phyloP scores from a whole-genome alignment of 2,888 invertebrate genomes.

The Bimastos eiseni region DNA sequence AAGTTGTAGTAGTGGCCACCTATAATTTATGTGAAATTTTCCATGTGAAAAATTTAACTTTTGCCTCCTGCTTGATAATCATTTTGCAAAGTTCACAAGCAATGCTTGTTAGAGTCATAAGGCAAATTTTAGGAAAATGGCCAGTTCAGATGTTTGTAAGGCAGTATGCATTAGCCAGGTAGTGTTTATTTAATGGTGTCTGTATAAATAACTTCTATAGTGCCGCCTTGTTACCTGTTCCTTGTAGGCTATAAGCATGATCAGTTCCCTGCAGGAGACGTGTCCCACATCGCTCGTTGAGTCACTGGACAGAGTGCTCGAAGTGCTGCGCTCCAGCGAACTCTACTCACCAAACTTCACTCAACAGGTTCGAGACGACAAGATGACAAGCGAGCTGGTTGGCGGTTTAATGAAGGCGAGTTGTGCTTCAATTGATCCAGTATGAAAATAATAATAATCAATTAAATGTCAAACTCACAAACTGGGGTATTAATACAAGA shows the following conservation, averaged over 20 bases:
- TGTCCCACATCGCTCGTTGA: constrained; percentile 68
- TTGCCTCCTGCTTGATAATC: constrained; percentile 13
- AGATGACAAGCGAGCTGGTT: constrained; percentile 87
- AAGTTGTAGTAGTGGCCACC: no score
- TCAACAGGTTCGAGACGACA: constrained; percentile 71
- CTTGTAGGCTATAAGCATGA: constrained; percentile 22
- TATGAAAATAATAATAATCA: neutral
- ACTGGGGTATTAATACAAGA: no score
- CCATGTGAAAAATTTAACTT: neutral
- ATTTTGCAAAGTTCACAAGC: neutral
- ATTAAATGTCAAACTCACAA: no score
- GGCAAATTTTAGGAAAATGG: no score
- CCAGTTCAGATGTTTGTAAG: no score
- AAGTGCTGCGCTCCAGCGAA: constrained; percentile 86
- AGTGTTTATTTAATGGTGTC: neutral
- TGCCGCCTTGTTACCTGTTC: neutral
- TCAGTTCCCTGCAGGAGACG: constrained; percentile 17
- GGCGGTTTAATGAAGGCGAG: constrained; percentile 77
- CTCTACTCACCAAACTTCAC: constrained; percentile 80
- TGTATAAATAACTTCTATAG: neutral
- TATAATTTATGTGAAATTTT: neutral
- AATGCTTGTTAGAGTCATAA: no score
- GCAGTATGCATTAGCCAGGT: no score
- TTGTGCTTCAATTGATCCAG: constrained; percentile 1
- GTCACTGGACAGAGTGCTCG: constrained; percentile 79